phyloP scores from a whole-genome alignment of 2,113 vertebrate genomes.

The Pyxicephalus adspersus region DNA sequence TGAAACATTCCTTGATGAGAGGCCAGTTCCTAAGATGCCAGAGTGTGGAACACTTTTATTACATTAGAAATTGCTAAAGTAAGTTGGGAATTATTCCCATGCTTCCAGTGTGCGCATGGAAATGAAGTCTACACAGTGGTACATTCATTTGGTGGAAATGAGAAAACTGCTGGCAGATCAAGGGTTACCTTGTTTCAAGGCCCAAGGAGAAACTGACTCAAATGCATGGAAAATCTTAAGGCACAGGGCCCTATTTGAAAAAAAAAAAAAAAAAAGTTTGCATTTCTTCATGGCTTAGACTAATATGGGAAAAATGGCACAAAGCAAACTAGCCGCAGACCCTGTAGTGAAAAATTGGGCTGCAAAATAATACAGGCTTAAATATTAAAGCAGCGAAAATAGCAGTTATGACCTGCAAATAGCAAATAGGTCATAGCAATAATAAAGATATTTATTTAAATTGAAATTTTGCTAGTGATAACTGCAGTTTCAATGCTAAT shows the following conservation, averaged over 20 bases:
- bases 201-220: conserved; percentile 53
- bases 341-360: not conserved
- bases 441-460: too few relatives aligned
- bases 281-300: conserved; percentile 25
- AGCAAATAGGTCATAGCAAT: too few relatives aligned
- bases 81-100: conserved; percentile 41
- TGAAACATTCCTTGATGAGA: conserved; percentile 10
- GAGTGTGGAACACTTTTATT: conserved; percentile 50
- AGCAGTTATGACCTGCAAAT: too few relatives aligned
- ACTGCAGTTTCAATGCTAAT: too few relatives aligned
- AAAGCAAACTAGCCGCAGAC: conserved; percentile 12
- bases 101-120: conserved; percentile 33
- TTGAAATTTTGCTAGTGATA: too few relatives aligned
- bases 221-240: conserved; percentile 51
- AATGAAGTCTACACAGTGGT: conserved; percentile 46
- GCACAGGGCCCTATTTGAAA: conserved; percentile 46
- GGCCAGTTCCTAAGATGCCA: conserved; percentile 31
- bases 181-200: conserved; percentile 54
- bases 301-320: conserved; percentile 42
- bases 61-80: conserved; percentile 35
- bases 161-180: conserved; percentile 55
- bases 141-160: conserved; percentile 51
- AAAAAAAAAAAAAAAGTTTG: conserved; percentile 24
- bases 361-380: not conserved
- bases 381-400: too few relatives aligned